Evolutionary conservation across 2,888 invertebrate species (phyloP).

Genomic region (Bruchidius siliquastri): DNA sequence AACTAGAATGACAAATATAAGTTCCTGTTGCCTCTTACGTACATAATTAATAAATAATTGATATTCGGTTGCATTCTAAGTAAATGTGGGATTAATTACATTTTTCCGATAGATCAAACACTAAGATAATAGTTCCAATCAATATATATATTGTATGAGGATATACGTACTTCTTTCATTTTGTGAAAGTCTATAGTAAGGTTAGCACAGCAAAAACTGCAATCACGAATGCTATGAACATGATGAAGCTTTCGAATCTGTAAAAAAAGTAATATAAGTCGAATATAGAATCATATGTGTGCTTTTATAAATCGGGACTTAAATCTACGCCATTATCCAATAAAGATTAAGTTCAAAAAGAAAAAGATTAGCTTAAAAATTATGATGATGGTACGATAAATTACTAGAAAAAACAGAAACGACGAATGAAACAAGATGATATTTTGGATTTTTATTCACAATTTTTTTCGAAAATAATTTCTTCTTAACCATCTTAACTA

Average conservation of each 20-base stretch:
- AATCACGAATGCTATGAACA: not conserved
- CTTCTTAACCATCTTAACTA: too few relatives aligned
- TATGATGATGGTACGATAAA: too few relatives aligned
- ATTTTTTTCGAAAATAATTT: too few relatives aligned
- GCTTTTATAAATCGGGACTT: too few relatives aligned
- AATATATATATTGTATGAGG: not conserved
- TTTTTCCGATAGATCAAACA: not conserved
- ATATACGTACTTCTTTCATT: not conserved
- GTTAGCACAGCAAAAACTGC: not conserved
- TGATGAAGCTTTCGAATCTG: not conserved
- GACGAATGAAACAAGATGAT: too few relatives aligned
- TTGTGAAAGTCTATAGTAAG: not conserved
- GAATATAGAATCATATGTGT: not conserved
- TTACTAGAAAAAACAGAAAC: too few relatives aligned
- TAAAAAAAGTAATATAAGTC: not conserved
- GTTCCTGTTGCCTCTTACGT: not conserved
- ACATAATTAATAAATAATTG: not conserved
- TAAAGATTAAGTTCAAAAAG: too few relatives aligned
- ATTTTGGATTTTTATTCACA: too few relatives aligned
- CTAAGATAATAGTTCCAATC: not conserved
- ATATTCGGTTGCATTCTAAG: not conserved
- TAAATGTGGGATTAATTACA: not conserved
- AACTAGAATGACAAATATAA: not conserved
- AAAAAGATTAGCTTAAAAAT: too few relatives aligned
- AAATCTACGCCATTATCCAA: too few relatives aligned